A percentile compares a stretch with the other conserved stretches of the same genome.
Conservation (phyloP, 2,113 vertebrate genomes). For the Tretioscincus oriximinensis region DNA sequence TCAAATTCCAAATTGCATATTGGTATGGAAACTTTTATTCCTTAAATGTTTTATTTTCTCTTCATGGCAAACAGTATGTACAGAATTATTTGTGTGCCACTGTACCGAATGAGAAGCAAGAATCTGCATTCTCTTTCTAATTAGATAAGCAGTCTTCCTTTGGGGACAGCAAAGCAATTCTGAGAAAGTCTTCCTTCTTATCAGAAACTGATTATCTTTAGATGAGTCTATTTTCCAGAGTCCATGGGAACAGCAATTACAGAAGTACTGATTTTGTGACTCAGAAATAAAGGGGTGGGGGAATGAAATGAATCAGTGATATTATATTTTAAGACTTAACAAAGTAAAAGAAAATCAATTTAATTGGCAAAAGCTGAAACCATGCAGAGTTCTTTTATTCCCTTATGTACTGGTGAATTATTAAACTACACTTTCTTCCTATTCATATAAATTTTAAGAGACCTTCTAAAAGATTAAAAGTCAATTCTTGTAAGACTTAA, state of each 20-base stretch:
- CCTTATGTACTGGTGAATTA: constrained; percentile 4
- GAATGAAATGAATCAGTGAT: constrained; percentile 29
- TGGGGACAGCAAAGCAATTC: constrained; percentile 28
- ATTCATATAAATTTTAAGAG: constrained; percentile 36
- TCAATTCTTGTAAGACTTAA: constrained; percentile 3
- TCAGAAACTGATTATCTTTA: constrained; percentile 44
- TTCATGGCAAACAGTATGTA: constrained; percentile 11
- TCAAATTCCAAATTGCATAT: background rate
- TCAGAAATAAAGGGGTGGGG: constrained; percentile 3
- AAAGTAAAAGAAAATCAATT: constrained; percentile 38
- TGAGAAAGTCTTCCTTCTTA: constrained; percentile 35
- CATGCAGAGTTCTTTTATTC: constrained; percentile 26
- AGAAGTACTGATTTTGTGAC: background rate
- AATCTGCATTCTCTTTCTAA: constrained; percentile 9
- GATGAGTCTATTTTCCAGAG: constrained; percentile 8
- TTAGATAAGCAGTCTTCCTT: constrained; percentile 38
- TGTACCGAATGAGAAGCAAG: constrained; percentile 25
- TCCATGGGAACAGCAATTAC: constrained; percentile 28
- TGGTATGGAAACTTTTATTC: background rate
- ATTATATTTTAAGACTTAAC: constrained; percentile 32
- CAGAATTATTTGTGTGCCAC: constrained; percentile 31
- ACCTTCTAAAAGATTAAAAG: background rate
- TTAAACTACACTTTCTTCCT: constrained; percentile 32
- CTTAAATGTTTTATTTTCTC: constrained; percentile 21
- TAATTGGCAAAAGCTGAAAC: constrained; percentile 41